Conservation (phyloP, 2,888 invertebrate species). For the Latrodectus hesperus region DNA sequence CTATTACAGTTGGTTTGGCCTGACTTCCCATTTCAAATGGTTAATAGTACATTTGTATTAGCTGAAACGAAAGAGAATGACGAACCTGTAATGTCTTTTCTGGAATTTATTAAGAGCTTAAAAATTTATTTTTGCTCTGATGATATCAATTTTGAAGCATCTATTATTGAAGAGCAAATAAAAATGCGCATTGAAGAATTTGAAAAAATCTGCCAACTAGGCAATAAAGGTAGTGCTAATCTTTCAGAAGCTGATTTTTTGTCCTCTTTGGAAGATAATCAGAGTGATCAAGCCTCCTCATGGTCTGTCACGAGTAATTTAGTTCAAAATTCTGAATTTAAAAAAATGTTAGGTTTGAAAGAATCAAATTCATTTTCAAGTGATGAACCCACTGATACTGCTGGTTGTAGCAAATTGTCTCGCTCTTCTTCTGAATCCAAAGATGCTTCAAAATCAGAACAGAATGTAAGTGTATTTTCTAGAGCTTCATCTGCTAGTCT, state of each 20-base stretch:
- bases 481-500: slow-evolving; percentile 40
- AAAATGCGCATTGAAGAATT: slow-evolving; percentile 39
- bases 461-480: slow-evolving; percentile 25
- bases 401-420: slow-evolving; percentile 36
- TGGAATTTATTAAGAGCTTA: slow-evolving; percentile 50
- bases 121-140: slow-evolving; percentile 46
- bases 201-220: slow-evolving; percentile 31
- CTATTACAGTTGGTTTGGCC: slow-evolving; percentile 59
- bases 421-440: slow-evolving; percentile 62
- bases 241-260: slow-evolving; percentile 49
- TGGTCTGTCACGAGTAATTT: slow-evolving; percentile 53
- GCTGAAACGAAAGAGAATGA: slow-evolving; percentile 35
- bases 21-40: slow-evolving; percentile 43
- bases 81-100: slow-evolving; percentile 22
- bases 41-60: slow-evolving; percentile 16
- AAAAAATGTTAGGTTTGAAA: slow-evolving; percentile 47
- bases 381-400: slow-evolving; percentile 51
- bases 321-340: slow-evolving; percentile 50
- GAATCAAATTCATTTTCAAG: slow-evolving; percentile 66
- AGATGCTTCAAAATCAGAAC: slow-evolving; percentile 58
- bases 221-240: slow-evolving; percentile 23
- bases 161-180: slow-evolving; percentile 38
- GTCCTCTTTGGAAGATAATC: slow-evolving; percentile 41
- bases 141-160: slow-evolving; percentile 51
- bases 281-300: slow-evolving; percentile 29